A percentile compares a stretch with the other conserved stretches of the same genome.
These are phyloP conservation scores for Apis florea DNA, from an alignment of 1,140 invertebrate species.

Conservation along the genomic window DNA sequence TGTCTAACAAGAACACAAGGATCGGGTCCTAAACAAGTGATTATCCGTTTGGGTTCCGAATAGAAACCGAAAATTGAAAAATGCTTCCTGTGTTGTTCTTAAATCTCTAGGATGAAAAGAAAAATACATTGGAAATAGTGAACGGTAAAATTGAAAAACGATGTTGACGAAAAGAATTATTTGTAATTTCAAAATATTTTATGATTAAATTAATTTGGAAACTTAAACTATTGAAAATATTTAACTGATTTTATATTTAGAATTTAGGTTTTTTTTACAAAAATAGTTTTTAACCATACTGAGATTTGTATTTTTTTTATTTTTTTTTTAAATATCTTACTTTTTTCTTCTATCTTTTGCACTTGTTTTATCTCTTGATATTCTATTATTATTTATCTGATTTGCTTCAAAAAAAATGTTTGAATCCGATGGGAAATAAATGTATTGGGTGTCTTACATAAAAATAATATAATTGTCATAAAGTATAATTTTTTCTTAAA, in stretches of 20 bases:
- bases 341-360: too few species aligned
- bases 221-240: not conserved
- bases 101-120: not conserved
- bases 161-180: not conserved
- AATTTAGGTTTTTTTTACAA: not conserved
- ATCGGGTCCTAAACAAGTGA: conserved; percentile 56
- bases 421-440: conserved; percentile 16
- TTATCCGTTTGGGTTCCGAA: conserved; percentile 62
- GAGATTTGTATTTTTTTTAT: not conserved
- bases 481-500: too few species aligned
- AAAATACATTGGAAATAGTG: too few species aligned
- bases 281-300: not conserved
- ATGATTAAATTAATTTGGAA: not conserved
- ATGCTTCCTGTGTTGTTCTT: not conserved
- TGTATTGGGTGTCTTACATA: not conserved
- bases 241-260: not conserved
- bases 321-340: not conserved
- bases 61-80: conserved; percentile 19
- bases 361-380: not conserved
- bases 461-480: too few species aligned
- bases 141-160: not conserved
- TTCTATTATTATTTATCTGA: conserved; percentile 2
- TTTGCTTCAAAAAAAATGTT: not conserved
- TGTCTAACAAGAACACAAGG: not conserved
- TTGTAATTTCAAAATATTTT: not conserved